Evolutionary conservation across 2,797 vertebrate species (phyloP), one percentile per base, ranked within the genome.

Genomic region (Coccyzus lansbergi): DNA sequence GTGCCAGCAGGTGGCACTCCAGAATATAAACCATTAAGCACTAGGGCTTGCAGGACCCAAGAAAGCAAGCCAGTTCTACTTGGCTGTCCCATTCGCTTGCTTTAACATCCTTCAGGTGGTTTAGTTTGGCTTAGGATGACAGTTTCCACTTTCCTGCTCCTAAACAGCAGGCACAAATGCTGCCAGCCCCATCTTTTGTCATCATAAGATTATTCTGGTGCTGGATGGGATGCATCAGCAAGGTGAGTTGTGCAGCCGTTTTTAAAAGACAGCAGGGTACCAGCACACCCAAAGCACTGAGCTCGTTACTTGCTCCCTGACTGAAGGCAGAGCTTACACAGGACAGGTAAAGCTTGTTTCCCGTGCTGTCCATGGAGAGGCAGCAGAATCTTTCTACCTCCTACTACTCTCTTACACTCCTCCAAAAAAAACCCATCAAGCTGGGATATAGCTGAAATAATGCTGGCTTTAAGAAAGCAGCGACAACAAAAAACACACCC

Each of bases 1-100:
- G 28, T 59, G 65, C 91, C 94, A 95, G 87, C 68, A 96, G 94
- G 77, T 95, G 93, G 94, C 94, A 93, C 84, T 83, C 91, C 91
- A 83, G 42, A 96, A 95, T 67, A 69, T 0, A 36, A 75, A 88
- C 71, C 79, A 55, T 20, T 28, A 48, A 59, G n/a, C 52, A 59
- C 28, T 42, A 44, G 20, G 18, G 20, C 11, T 55, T 7, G 1
- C 3, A 4, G 15, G 20, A 80, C 36, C 42, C 15, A 42, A 44
- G 16, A 44, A 86, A 40, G 38, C 15, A 51, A 71, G 18, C 3
- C 49, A 38, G 8, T 7, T 48, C 72, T 52, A 20, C 42, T 56
- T 29, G 24, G 31, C 40, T 22, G 25, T 29, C 42, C 69, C 33
- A 7, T 15, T 15, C 15, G 8, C 26, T 24, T 5, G 21, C 76